Evolutionary conservation across 92 coral and sea anemone genomes (phyloP).

Genomic region (Zoanthus gigantus): DNA sequence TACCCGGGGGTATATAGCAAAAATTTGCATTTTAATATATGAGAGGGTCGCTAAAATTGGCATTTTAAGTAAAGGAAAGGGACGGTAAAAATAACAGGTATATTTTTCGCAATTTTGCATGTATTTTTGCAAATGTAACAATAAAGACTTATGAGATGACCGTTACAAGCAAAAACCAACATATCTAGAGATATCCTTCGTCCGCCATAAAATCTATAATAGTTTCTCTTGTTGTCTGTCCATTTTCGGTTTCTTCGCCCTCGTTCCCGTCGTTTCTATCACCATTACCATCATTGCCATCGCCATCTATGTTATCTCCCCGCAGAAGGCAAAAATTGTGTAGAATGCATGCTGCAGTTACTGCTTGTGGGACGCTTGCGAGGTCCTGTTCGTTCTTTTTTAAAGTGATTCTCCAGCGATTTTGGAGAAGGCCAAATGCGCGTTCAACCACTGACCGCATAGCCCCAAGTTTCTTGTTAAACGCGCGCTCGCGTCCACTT

Average conservation of each 20-base stretch:
- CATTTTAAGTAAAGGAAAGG: slow-evolving; percentile 13
- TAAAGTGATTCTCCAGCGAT: slow-evolving; percentile 61
- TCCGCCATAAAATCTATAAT: slow-evolving; percentile 23
- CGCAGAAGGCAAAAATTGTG: slow-evolving; percentile 62
- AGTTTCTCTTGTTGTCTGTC: slow-evolving; percentile 28
- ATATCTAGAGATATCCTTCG: slow-evolving; percentile 17
- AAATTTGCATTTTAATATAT: slow-evolving; percentile 8
- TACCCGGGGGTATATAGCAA: slow-evolving; percentile 1
- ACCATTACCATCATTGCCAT: slow-evolving; percentile 44
- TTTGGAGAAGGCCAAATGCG: slow-evolving; percentile 62
- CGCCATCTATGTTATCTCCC: slow-evolving; percentile 45
- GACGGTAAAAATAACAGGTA: slow-evolving; percentile 1
- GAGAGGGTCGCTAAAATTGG: slow-evolving; percentile 2
- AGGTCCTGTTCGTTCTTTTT: slow-evolving; percentile 50
- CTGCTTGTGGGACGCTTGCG: slow-evolving; percentile 44
- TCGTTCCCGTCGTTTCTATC: slow-evolving; percentile 40
- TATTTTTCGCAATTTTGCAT: slow-evolving; percentile 19
- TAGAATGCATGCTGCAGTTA: slow-evolving; percentile 59
- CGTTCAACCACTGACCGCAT: slow-evolving; percentile 50
- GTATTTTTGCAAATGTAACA: slow-evolving; percentile 19
- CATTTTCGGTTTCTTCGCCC: slow-evolving; percentile 27
- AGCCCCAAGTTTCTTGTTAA: slow-evolving; percentile 43
- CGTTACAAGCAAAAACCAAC: slow-evolving; percentile 9
- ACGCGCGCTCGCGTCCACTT: slow-evolving; percentile 28
- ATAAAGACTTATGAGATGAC: slow-evolving; percentile 24